Evolutionary conservation across 2,888 invertebrate species (phyloP), one percentile per base, ranked within the genome.

Genomic region (Dasysyrphus albostriatus): DNA sequence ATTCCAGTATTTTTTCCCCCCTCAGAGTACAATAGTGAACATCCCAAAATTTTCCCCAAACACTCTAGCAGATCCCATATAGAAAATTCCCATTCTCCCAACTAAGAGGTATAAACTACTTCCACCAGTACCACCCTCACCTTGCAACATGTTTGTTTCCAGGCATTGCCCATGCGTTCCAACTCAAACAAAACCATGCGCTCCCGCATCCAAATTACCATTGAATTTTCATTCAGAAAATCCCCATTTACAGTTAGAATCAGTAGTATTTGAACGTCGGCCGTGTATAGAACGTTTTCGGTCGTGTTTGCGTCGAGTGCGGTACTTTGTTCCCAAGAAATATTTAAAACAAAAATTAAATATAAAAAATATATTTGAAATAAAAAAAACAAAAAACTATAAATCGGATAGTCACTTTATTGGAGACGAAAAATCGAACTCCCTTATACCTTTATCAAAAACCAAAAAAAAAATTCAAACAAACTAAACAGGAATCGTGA

Each of bases 221-320:
- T 74, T 56, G 29, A 49, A 72, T 74, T 87, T 83, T 83, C 87
- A 87, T 87, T 87, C 78, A 87, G 75, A 77, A 87, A 87, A 75
- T 72, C 67, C 79, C 65, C 69, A 76, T 79, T 65, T 73, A 82
- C 74, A 65, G 63, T 56, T 49, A 59, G 74, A 78, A 63, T 87
- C 83, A 87, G 87, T 87, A 83, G 83, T 79, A 87, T 70, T 83
- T 56, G 83, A 83, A 87, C 87, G 79, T 87, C 83, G 74, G 79
- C 79, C 75, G 78, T 42, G 87, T 83, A 59, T 56, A 83, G 70
- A 87, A 49, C 83, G 77, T 82, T 83, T 54, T 78, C 87, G 87
- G 87, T 79, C 87, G 87, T 87, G 75, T 75, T 72, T 72, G 29
- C 78, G 79, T 76, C 78, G 87, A 78, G 83, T 87, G 83, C 79